Base-by-base conservation (phyloP, 2,113 vertebrate species). In the Pseudorectes ferrugineus region DNA sequence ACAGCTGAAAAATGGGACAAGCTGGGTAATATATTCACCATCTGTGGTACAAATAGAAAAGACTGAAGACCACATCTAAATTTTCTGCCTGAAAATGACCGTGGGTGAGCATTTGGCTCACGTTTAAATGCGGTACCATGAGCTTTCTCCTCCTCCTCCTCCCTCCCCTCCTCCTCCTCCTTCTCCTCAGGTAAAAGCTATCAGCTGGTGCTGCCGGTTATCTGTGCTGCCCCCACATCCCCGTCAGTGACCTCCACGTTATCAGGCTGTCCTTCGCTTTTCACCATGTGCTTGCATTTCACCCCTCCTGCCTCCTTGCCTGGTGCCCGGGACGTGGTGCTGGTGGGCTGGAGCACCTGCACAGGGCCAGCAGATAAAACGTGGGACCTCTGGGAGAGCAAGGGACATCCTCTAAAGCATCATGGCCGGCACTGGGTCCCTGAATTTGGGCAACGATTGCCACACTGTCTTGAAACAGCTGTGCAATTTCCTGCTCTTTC, bases 21-120 rank as follows among this genome's bases (percentile, higher is more conserved):
- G 42, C 72, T 62, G 42, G n/a, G 14, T 86, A 58, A 88, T 35
- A 15, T 40, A 77, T 80, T 92, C 80, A 77, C 86, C 72, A 86
- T 59, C 79, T 92, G 68, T 57, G 57, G 55, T 36, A 93, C 72
- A 74, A 84, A 95, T 16, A 86, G 79, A 67, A 77, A 92, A 88
- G 54, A 45, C 82, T 73, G 76, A 83, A 86, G 75, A 76, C 72
- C 85, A 90, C 67, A 51, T 72, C 75, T 92, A 83, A 71, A 88
- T 94, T 71, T 94, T 71, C 40, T 92, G 76, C 57, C 73, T 77
- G 83, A 46, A 93, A 81, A 89, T 61, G 65, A 62, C 76, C 4
- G 31, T 68, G 42, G 67, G 63, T 11, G 43, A 94, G 68, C 14
- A 45, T 61, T 86, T 92, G 86, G 72, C 86, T 91, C 1, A 1